Conservation (phyloP, 2,888 invertebrate genomes). For the Oxycera nigricornis region DNA sequence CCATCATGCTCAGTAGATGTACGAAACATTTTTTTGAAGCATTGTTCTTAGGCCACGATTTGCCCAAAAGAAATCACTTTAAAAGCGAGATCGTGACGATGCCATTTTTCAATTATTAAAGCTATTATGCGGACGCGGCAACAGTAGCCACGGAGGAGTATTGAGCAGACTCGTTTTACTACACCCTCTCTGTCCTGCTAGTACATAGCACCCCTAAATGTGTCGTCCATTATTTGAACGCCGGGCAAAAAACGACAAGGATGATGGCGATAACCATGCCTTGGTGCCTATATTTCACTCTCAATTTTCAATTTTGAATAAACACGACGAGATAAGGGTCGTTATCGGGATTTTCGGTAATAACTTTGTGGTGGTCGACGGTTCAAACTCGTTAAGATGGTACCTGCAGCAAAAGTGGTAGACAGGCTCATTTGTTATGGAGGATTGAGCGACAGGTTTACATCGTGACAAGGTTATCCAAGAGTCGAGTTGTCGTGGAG, state of each 20-base stretch:
- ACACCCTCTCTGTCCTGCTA: not conserved
- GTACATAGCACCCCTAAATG: not conserved
- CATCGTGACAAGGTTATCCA: slow-evolving; percentile 16
- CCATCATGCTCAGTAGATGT: not conserved
- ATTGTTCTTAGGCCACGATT: slow-evolving; percentile 27
- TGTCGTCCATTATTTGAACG: not conserved
- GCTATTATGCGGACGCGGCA: slow-evolving; percentile 9
- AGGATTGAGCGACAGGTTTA: slow-evolving; percentile 9
- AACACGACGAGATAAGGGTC: not conserved
- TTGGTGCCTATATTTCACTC: slow-evolving; percentile 1
- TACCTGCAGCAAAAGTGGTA: too few relatives aligned
- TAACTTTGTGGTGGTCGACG: not conserved
- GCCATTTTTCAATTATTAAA: slow-evolving; percentile 35
- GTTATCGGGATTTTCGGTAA: slow-evolving; percentile 2
- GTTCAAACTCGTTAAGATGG: not conserved
- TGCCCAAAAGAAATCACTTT: slow-evolving; percentile 34
- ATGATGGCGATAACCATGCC: not conserved
- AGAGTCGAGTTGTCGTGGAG: not conserved
- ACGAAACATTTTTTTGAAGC: not conserved
- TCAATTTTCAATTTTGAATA: slow-evolving; percentile 15
- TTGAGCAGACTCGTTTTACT: not conserved
- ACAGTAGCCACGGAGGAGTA: not conserved
- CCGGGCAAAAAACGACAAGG: not conserved
- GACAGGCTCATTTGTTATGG: slow-evolving; percentile 5
- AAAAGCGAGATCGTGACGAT: slow-evolving; percentile 34